Evolutionary conservation across 2,888 invertebrate genomes (phyloP).

Genomic region (Conops quadrifasciatus): DNA sequence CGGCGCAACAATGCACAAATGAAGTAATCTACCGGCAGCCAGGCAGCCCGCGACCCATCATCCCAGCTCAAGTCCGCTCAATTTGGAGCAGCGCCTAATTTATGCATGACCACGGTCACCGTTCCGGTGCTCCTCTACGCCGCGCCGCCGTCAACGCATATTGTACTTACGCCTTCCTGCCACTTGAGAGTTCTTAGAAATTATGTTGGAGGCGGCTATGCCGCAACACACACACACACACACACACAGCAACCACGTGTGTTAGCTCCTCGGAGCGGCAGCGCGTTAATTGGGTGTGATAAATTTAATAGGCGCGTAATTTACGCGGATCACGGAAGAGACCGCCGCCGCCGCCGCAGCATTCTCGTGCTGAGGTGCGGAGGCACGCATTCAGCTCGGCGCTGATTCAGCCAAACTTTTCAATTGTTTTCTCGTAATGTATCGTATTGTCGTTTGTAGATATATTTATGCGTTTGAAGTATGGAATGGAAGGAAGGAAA

Average conservation of each 20-base stretch:
- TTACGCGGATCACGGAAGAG: neutral
- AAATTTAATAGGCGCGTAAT: slow-evolving; percentile 15
- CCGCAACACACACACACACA: neutral
- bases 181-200: slow-evolving; percentile 3
- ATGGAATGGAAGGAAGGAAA: neutral
- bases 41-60: too few relatives aligned
- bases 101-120: neutral
- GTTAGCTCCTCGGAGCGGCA: neutral
- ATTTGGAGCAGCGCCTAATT: slow-evolving; percentile 11
- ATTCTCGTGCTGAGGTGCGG: neutral
- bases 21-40: slow-evolving; percentile 2
- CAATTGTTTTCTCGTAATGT: neutral
- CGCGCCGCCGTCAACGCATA: neutral
- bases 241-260: neutral
- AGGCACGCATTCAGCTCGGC: neutral
- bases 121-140: neutral
- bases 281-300: slow-evolving; percentile 14
- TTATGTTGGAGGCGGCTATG: neutral
- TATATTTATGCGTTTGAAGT: too few relatives aligned
- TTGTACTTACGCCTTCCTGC: neutral
- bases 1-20: neutral
- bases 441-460: too few relatives aligned
- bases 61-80: neutral
- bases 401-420: neutral
- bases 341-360: too few relatives aligned